phyloP scores from a whole-genome alignment of 2,797 vertebrate species.

The Monodelphis domestica region DNA sequence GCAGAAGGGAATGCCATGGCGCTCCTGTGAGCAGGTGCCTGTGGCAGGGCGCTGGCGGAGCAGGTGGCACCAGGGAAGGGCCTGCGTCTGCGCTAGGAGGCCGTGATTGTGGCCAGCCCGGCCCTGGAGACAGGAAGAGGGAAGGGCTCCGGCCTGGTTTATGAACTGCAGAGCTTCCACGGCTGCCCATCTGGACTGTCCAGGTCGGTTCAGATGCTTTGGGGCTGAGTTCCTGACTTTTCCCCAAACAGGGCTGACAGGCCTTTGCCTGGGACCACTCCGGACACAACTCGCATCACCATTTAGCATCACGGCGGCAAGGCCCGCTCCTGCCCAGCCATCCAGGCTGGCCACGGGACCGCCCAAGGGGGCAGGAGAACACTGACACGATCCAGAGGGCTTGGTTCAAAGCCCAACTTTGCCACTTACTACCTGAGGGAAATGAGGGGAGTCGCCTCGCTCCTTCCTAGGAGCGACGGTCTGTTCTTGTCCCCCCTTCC shows the following conservation, averaged over 20 bases:
- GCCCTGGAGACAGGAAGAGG: too few relatives aligned
- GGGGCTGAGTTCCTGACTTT: neutral
- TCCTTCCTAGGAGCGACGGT: too few relatives aligned
- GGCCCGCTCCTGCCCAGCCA: neutral
- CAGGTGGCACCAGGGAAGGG: too few relatives aligned
- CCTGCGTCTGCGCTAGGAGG: too few relatives aligned
- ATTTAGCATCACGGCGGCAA: fast-evolving
- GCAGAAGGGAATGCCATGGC: slow-evolving; percentile 24
- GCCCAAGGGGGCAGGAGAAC: neutral
- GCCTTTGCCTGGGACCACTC: too few relatives aligned
- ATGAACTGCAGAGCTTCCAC: neutral
- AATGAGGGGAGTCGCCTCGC: too few relatives aligned
- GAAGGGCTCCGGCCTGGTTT: neutral
- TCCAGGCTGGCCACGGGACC: neutral
- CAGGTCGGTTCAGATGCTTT: neutral
- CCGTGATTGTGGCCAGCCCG: too few relatives aligned
- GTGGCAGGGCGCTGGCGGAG: too few relatives aligned
- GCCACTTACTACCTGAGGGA: neutral
- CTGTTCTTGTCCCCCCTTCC: too few relatives aligned
- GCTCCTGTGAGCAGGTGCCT: slow-evolving; percentile 37
- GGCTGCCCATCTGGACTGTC: too few relatives aligned
- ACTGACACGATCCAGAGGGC: neutral
- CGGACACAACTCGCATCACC: too few relatives aligned
- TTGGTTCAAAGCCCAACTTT: neutral
- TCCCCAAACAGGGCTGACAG: too few relatives aligned